Conservation (phyloP, 2,888 invertebrate genomes). For the Heliothis peltigera region DNA sequence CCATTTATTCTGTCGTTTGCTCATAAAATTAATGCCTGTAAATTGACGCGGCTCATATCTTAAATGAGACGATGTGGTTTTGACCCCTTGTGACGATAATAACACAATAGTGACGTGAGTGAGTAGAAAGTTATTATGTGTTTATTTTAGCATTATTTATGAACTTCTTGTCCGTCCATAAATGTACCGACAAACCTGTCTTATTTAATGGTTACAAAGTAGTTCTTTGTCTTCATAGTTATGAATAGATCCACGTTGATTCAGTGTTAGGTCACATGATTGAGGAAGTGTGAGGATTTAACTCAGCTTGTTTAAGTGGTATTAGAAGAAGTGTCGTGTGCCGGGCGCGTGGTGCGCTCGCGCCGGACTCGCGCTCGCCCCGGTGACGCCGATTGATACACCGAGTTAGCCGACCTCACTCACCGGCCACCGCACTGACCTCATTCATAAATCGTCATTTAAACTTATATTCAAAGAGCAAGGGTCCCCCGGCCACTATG, state of each 20-base stretch:
- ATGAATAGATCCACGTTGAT: constrained; percentile 15
- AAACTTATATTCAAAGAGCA: constrained; percentile 81
- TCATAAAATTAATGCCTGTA: constrained; percentile 54
- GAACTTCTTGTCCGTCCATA: background rate
- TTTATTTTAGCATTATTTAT: background rate
- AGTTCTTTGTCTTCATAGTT: constrained; percentile 7
- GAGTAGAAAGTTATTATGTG: too few species aligned
- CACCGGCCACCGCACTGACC: constrained; percentile 79
- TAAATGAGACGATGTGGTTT: constrained; percentile 53
- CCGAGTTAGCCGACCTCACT: constrained; percentile 80
- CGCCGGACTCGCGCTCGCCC: constrained; percentile 23
- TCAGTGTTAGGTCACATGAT: constrained; percentile 27
- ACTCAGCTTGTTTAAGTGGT: constrained; percentile 51
- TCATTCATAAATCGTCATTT: constrained; percentile 88
- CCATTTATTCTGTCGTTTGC: constrained; percentile 56
- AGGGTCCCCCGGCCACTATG: constrained; percentile 74
- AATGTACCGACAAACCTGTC: constrained; percentile 1
- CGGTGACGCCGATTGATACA: constrained; percentile 70
- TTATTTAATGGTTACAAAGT: background rate
- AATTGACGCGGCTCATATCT: constrained; percentile 51
- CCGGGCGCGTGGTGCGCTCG: constrained; percentile 73
- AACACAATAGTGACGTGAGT: constrained; percentile 41
- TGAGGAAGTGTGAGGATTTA: constrained; percentile 51
- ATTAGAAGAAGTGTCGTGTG: constrained; percentile 71
- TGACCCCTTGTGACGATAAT: constrained; percentile 53